Conservation (phyloP, 1,140 invertebrate species). For the Aphelenchoides besseyi region DNA sequence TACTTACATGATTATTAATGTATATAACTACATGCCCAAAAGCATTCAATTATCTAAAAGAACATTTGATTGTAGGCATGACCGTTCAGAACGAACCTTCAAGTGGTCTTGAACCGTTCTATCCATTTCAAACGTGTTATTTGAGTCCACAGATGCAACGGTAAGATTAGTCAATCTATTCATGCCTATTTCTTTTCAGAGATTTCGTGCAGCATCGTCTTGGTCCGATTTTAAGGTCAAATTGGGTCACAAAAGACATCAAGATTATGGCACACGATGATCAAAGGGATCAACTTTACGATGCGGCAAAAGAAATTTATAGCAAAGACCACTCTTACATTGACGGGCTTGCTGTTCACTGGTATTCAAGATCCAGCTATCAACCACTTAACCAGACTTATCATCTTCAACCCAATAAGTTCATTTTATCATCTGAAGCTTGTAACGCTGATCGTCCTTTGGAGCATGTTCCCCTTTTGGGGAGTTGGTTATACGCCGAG, state of each 20-base stretch:
- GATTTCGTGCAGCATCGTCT: constrained; percentile 27
- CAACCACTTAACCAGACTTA: constrained; percentile 26
- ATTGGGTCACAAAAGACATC: constrained; percentile 62
- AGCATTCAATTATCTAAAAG: too few relatives aligned
- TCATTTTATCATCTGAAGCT: constrained; percentile 35
- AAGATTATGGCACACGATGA: constrained; percentile 35
- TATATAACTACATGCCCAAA: too few relatives aligned
- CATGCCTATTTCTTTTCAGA: constrained; percentile 21
- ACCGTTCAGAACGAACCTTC: constrained; percentile 68
- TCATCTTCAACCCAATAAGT: constrained; percentile 34
- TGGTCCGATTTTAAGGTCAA: constrained; percentile 5
- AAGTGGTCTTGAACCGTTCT: constrained; percentile 59
- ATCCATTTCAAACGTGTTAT: constrained; percentile 72
- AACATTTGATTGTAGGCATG: too few relatives aligned
- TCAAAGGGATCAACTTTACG: constrained; percentile 22
- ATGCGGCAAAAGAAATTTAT: constrained; percentile 18
- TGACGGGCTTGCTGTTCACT: constrained; percentile 20
- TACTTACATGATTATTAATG: too few relatives aligned
- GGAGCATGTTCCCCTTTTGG: constrained; percentile 23
- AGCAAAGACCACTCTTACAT: not conserved
- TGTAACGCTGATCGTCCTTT: constrained; percentile 4
- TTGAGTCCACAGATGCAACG: constrained; percentile 69
- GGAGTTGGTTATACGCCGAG: constrained; percentile 33
- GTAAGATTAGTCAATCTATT: constrained; percentile 14
- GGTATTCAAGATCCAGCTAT: constrained; percentile 15